A percentile compares a stretch with the other conserved stretches of the same genome.
Evolutionary conservation across 2,888 invertebrate species (phyloP).

Genomic region (Drosophila mettleri): DNA sequence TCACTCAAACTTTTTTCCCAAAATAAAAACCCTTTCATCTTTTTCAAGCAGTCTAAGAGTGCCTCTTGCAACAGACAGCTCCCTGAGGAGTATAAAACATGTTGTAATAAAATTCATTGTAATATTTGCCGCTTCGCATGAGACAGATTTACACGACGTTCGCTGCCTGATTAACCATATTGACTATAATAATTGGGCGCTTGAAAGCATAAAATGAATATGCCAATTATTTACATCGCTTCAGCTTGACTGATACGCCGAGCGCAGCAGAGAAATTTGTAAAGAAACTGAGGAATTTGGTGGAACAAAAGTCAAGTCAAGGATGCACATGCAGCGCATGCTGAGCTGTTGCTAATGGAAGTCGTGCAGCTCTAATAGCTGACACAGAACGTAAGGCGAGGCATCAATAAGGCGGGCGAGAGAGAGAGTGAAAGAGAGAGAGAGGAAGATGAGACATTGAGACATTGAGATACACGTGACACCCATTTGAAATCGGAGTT

Average conservation of each 20-base stretch:
- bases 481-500: constrained; percentile 61
- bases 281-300: constrained; percentile 13
- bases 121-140: not conserved
- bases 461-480: constrained; percentile 58
- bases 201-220: constrained; percentile 30
- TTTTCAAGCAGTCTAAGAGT: not conserved
- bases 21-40: too few species aligned
- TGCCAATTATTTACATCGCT: constrained; percentile 27
- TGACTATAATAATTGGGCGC: constrained; percentile 37
- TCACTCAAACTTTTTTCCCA: too few species aligned
- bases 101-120: constrained; percentile 11
- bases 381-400: constrained; percentile 28
- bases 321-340: constrained; percentile 12
- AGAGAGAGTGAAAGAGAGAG: not conserved
- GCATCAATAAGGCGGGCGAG: constrained; percentile 54
- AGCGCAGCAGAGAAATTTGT: constrained; percentile 12
- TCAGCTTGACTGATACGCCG: not conserved
- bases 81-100: not conserved
- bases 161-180: constrained; percentile 36
- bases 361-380: constrained; percentile 35
- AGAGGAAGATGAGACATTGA: constrained; percentile 28
- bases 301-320: constrained; percentile 19
- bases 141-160: not conserved
- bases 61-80: not conserved
- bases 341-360: constrained; percentile 18